These are phyloP conservation scores for Leucoraja erinaceus DNA, from an alignment of 2,113 vertebrate genomes.

Conservation along the genomic window DNA sequence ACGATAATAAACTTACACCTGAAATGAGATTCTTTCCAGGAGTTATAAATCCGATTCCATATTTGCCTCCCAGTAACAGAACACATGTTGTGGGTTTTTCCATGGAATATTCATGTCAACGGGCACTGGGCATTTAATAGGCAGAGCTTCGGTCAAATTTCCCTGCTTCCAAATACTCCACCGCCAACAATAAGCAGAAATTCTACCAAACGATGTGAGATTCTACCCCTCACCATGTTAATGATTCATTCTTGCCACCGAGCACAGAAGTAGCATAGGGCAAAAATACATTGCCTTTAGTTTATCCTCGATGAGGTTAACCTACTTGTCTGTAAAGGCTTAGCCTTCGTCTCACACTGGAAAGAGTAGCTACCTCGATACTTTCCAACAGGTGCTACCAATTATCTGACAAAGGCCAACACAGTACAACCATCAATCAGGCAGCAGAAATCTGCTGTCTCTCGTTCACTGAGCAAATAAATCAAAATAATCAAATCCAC, in stretches of 20 bases:
- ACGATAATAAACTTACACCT: too few relatives aligned
- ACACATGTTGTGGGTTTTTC: neutral
- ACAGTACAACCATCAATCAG: slow-evolving; percentile 23
- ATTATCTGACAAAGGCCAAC: slow-evolving; percentile 23
- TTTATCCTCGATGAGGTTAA: neutral
- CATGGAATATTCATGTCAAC: neutral
- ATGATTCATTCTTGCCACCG: neutral
- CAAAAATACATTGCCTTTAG: neutral
- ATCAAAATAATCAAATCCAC: slow-evolving; percentile 21
- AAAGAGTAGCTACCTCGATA: too few relatives aligned
- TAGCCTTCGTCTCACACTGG: neutral
- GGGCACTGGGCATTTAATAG: neutral
- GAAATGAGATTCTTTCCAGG: too few relatives aligned
- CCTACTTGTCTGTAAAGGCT: too few relatives aligned
- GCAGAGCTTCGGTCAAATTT: neutral
- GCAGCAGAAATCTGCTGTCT: neutral
- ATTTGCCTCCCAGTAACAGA: neutral
- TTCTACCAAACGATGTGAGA: neutral
- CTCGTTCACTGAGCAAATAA: neutral
- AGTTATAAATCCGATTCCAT: neutral
- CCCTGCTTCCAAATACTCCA: neutral
- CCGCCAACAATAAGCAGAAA: neutral
- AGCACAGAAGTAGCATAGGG: neutral
- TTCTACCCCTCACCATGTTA: too few relatives aligned
- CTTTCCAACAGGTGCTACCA: slow-evolving; percentile 23